A percentile compares a stretch with the other conserved stretches of the same genome.
phyloP scores from a whole-genome alignment of 2,797 vertebrate genomes.

The Macrochelys suwanniensis region DNA sequence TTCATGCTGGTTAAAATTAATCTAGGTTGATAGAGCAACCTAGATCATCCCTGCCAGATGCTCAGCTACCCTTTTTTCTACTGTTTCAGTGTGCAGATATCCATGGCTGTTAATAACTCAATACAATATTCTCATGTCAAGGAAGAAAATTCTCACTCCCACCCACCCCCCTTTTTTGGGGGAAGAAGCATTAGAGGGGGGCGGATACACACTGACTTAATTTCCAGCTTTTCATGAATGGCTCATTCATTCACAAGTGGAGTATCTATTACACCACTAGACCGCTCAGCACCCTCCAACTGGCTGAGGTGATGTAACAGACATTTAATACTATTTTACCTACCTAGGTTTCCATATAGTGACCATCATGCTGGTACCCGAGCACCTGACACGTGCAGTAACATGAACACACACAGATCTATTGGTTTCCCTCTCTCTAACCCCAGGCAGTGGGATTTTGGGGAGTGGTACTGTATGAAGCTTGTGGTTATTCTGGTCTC shows the following conservation, averaged over 20 bases:
- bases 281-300: background rate
- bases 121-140: background rate
- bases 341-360: background rate
- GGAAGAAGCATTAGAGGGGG: background rate
- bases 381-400: background rate
- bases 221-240: background rate
- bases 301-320: background rate
- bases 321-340: background rate
- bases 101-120: background rate
- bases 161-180: background rate
- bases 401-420: background rate
- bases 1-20: background rate
- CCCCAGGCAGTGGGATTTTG: background rate
- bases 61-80: background rate
- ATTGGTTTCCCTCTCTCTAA: background rate
- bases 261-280: background rate
- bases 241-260: background rate
- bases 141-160: background rate
- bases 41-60: background rate
- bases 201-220: background rate
- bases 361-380: background rate
- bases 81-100: background rate
- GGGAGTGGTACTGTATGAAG: background rate
- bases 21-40: background rate
- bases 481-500: background rate